Evolutionary conservation across 1,140 invertebrate species (phyloP), one percentile per base, ranked within the genome.

Genomic region (Propsilocerus akamusi): DNA sequence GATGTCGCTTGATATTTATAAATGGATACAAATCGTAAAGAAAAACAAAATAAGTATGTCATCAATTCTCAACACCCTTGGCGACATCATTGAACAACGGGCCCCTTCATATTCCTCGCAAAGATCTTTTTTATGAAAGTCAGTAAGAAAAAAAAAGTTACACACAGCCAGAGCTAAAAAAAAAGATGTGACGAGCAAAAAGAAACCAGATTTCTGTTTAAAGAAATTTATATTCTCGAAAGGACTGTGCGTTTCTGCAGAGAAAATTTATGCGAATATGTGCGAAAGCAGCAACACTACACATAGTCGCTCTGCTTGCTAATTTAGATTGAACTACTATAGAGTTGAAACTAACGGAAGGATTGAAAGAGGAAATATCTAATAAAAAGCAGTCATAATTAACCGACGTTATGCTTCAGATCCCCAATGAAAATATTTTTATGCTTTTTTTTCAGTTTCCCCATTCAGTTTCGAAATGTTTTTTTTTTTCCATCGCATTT

Each of bases 91-190:
- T n/a, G n/a, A n/a, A n/a, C n/a, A n/a, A n/a, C n/a, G n/a, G n/a
- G n/a, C n/a, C n/a, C n/a, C n/a, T 41, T 41, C 22, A 41, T 41
- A 41, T 41, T 41, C 34, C 34, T 41, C 34, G 34, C 34, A 41
- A 41, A 41, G 34, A 41, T 41, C 22, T 41, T 41, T 41, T 41
- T 41, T 41, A 41, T 41, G 34, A 41, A 41, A 41, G 34, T 41
- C 34, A 41, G 34, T 41, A 41, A n/a, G n/a, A n/a, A n/a, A n/a
- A n/a, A n/a, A n/a, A n/a, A n/a, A n/a, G n/a, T n/a, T n/a, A n/a
- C n/a, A n/a, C n/a, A n/a, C n/a, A n/a, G n/a, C n/a, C n/a, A n/a
- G n/a, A n/a, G n/a, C n/a, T n/a, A n/a, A n/a, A n/a, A n/a, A n/a
- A 41, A 41, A 20, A 8, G 34, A 41, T 41, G 34, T 41, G 34